These are phyloP conservation scores for Neogale vison DNA, from an alignment of 2,113 vertebrate genomes.

Conservation along the genomic window DNA sequence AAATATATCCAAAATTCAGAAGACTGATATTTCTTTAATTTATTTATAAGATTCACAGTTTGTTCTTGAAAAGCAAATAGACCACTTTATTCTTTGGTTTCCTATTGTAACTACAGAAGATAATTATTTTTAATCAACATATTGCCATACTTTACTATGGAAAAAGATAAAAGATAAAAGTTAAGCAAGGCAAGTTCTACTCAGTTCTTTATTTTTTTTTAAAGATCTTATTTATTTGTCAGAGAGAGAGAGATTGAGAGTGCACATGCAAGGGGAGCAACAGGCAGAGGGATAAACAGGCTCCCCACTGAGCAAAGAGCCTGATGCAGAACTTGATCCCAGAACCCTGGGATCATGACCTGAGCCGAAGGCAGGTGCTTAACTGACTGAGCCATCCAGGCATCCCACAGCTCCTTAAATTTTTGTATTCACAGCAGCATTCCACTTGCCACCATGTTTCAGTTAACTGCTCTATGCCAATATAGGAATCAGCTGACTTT, in stretches of 20 bases:
- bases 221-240: too few species aligned
- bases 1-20: neutral
- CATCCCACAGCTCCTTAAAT: neutral
- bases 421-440: neutral
- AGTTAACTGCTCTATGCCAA: neutral
- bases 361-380: neutral
- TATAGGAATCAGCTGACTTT: neutral
- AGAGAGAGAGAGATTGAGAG: too few species aligned
- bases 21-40: neutral
- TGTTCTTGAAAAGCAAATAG: neutral
- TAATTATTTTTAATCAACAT: conserved; percentile 40
- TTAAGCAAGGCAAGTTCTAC: neutral
- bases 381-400: neutral
- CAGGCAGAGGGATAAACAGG: too few species aligned
- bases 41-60: conserved; percentile 4
- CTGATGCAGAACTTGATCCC: too few species aligned
- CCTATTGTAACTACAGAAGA: neutral
- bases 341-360: too few species aligned
- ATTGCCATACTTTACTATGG: conserved; percentile 26
- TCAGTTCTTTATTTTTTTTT: neutral
- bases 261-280: too few species aligned
- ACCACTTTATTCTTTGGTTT: neutral
- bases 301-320: too few species aligned
- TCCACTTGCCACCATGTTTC: neutral
- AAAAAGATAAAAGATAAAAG: conserved; percentile 26